A percentile compares a stretch with the other conserved stretches of the same genome.
Evolutionary conservation across 37 sponge, comb jelly and placozoan species (phyloP).

Genomic region (Dysidea cf. avara): DNA sequence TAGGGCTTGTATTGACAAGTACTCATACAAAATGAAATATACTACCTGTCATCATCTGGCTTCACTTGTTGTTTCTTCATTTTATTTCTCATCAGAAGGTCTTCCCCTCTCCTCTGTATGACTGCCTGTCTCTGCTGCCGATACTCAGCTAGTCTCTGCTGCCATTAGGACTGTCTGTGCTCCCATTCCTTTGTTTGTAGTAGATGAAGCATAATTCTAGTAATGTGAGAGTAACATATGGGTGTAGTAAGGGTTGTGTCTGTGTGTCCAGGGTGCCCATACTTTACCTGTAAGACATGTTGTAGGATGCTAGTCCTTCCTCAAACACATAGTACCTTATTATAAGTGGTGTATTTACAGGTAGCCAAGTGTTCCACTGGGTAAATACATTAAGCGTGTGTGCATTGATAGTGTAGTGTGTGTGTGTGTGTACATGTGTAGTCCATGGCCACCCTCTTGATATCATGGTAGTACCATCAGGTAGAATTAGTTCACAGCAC

Average conservation of each 20-base stretch:
- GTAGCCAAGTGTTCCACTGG: too few relatives aligned
- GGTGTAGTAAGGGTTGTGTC: too few relatives aligned
- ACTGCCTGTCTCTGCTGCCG: slow-evolving; percentile 23
- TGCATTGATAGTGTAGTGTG: not conserved
- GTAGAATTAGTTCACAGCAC: slow-evolving; percentile 4
- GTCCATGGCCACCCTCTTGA: not conserved
- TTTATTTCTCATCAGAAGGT: slow-evolving; percentile 45
- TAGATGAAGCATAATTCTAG: slow-evolving; percentile 14
- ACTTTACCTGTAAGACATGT: too few relatives aligned
- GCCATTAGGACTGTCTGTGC: slow-evolving; percentile 20
- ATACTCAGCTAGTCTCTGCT: slow-evolving; percentile 30
- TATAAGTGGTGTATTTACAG: too few relatives aligned
- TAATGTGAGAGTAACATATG: too few relatives aligned
- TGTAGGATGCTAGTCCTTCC: too few relatives aligned
- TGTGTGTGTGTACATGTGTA: slow-evolving; percentile 1
- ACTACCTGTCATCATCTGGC: slow-evolving; percentile 58
- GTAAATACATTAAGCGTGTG: not conserved
- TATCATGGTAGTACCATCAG: not conserved
- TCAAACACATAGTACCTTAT: too few relatives aligned
- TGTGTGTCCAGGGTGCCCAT: too few relatives aligned
- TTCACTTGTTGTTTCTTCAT: slow-evolving; percentile 44
- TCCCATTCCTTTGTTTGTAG: slow-evolving; percentile 37
- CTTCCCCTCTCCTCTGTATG: slow-evolving; percentile 33
- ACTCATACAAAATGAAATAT: too few relatives aligned
- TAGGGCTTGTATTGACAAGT: too few relatives aligned